Evolutionary conservation across 2,797 vertebrate genomes (phyloP).

Genomic region (Betta splendens): DNA sequence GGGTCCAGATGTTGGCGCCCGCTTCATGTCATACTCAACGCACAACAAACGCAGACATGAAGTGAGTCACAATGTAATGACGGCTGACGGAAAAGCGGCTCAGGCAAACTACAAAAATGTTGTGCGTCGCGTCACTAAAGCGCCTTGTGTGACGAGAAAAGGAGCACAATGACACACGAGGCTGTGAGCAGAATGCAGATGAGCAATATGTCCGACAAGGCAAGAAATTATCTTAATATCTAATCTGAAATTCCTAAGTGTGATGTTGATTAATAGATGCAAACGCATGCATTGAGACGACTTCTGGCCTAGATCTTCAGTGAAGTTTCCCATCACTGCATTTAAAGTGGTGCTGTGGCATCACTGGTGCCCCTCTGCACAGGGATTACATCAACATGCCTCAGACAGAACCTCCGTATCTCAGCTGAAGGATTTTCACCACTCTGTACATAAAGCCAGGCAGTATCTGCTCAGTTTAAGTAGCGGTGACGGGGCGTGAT

Average conservation of each 20-base stretch:
- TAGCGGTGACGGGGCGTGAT: constrained; percentile 51
- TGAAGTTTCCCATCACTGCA: constrained; percentile 3
- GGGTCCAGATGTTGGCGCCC: constrained; percentile 43
- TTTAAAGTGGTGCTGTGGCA: constrained; percentile 38
- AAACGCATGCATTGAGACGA: constrained; percentile 23
- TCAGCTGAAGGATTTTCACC: constrained; percentile 27
- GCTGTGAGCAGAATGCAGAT: constrained; percentile 24
- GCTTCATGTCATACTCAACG: constrained; percentile 33
- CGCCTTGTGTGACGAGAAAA: constrained; percentile 11
- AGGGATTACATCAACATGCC: constrained; percentile 30
- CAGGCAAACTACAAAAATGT: constrained; percentile 16
- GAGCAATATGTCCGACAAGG: constrained; percentile 20
- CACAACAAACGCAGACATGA: constrained; percentile 47
- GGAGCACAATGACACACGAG: constrained; percentile 6
- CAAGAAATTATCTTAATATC: constrained; percentile 11
- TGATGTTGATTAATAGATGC: constrained; percentile 36
- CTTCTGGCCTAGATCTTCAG: constrained; percentile 7
- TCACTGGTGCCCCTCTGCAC: constrained; percentile 11
- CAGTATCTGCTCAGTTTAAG: constrained; percentile 46
- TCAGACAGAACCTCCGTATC: constrained; percentile 31
- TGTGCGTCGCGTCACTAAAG: constrained; percentile 24
- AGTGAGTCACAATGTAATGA: constrained; percentile 67
- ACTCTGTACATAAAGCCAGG: constrained; percentile 25
- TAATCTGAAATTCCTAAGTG: constrained; percentile 15
- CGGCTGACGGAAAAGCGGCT: constrained; percentile 47